Conservation (phyloP, 2,113 vertebrate species). For the Mesitornis unicolor region DNA sequence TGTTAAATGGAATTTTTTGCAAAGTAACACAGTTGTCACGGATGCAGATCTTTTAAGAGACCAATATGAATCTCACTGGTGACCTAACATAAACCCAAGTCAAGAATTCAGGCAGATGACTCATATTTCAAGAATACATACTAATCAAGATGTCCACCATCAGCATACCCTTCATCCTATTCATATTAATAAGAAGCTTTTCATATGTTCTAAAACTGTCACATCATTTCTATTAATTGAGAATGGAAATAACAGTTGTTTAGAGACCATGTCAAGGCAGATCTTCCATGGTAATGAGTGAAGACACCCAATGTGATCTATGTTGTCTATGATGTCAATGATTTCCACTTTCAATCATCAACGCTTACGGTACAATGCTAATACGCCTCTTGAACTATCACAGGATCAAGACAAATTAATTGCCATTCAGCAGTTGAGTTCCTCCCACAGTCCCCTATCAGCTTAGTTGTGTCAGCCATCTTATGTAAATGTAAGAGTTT, state of each 20-base stretch:
- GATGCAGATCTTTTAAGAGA: neutral
- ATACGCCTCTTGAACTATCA: neutral
- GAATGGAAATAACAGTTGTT: neutral
- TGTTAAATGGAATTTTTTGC: neutral
- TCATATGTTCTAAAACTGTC: neutral
- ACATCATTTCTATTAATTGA: neutral
- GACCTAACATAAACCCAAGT: neutral
- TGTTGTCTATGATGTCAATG: neutral
- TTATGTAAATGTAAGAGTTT: neutral
- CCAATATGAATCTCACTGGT: neutral
- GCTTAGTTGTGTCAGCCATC: neutral
- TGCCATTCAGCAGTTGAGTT: neutral
- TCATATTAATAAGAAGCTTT: neutral
- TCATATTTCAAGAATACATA: neutral
- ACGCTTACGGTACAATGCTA: neutral
- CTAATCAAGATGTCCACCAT: neutral
- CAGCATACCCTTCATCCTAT: accelerated
- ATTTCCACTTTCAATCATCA: neutral
- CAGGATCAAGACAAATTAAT: neutral
- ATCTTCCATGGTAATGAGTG: neutral
- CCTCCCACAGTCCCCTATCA: neutral
- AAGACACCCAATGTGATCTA: neutral
- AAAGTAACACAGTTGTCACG: neutral
- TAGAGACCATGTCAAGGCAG: neutral
- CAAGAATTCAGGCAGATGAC: neutral